Evolutionary conservation across 2,797 vertebrate species (phyloP).

Genomic region (Rhabdophis nuchalis): DNA sequence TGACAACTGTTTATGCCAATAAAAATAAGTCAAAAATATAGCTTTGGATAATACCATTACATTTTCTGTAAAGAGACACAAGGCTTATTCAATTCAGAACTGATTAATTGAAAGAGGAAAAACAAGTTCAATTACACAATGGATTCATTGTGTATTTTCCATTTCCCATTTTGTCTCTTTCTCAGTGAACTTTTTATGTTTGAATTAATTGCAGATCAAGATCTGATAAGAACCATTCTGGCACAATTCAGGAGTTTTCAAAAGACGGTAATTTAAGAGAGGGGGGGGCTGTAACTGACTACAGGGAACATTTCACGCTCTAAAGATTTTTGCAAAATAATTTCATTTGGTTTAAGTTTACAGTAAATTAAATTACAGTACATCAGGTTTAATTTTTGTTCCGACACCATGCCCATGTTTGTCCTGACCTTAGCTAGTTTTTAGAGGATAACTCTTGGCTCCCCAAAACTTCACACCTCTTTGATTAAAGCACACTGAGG

Average conservation of each 20-base stretch:
- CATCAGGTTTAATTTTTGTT: not conserved
- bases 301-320: slow-evolving; percentile 5
- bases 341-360: not conserved
- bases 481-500: not conserved
- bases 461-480: not conserved
- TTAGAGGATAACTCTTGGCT: not conserved
- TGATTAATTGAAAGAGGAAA: slow-evolving; percentile 27
- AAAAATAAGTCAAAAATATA: slow-evolving; percentile 7
- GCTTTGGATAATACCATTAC: not conserved
- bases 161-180: slow-evolving; percentile 15
- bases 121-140: slow-evolving; percentile 33
- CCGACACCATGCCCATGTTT: not conserved
- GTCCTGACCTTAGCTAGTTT: not conserved
- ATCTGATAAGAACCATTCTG: slow-evolving; percentile 34
- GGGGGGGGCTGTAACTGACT: not conserved
- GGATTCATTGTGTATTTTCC: slow-evolving; percentile 15
- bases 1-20: slow-evolving; percentile 13
- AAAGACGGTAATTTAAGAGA: slow-evolving; percentile 18
- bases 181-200: slow-evolving; percentile 26
- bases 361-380: not conserved
- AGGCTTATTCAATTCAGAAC: slow-evolving; percentile 5
- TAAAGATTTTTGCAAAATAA: slow-evolving; percentile 3
- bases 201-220: slow-evolving; percentile 36
- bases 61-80: slow-evolving; percentile 2
- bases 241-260: slow-evolving; percentile 34